These are phyloP conservation scores for Cephalopterus ornatus DNA, from an alignment of 2,113 vertebrate genomes.

Conservation along the genomic window DNA sequence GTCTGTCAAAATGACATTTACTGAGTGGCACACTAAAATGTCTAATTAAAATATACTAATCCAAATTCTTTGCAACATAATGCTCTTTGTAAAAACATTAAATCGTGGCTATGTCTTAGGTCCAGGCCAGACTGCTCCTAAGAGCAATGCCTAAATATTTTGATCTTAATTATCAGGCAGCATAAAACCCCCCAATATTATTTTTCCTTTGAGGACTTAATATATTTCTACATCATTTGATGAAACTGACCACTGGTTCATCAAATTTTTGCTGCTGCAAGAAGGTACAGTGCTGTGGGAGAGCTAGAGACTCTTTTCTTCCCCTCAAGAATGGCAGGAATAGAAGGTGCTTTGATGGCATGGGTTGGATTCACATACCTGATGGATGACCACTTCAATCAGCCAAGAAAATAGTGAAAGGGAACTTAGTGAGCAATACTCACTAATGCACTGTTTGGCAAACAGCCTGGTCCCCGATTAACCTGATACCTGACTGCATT, in stretches of 20 bases:
- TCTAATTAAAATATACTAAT: background rate
- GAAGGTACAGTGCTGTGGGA: background rate
- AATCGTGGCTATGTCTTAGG: background rate
- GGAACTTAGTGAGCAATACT: constrained; percentile 49
- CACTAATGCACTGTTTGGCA: constrained; percentile 75
- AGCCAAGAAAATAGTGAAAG: constrained; percentile 49
- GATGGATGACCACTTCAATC: constrained; percentile 50
- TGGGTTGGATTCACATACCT: constrained; percentile 10
- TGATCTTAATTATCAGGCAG: background rate
- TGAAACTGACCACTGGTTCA: background rate
- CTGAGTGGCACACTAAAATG: background rate
- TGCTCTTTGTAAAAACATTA: background rate
- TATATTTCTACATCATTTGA: background rate
- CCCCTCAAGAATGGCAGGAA: background rate
- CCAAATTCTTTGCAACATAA: background rate
- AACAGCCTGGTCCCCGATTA: constrained; percentile 70
- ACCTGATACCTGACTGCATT: constrained; percentile 63
- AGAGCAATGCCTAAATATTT: background rate
- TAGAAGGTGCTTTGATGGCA: constrained; percentile 29
- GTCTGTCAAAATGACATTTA: background rate
- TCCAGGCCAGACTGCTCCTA: background rate
- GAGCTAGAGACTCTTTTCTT: background rate
- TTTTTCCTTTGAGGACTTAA: background rate
- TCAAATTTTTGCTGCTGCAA: background rate
- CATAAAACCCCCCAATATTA: background rate